These are phyloP conservation scores for Himalopsyche anomala DNA, from an alignment of 2,888 invertebrate species.

Conservation along the genomic window DNA sequence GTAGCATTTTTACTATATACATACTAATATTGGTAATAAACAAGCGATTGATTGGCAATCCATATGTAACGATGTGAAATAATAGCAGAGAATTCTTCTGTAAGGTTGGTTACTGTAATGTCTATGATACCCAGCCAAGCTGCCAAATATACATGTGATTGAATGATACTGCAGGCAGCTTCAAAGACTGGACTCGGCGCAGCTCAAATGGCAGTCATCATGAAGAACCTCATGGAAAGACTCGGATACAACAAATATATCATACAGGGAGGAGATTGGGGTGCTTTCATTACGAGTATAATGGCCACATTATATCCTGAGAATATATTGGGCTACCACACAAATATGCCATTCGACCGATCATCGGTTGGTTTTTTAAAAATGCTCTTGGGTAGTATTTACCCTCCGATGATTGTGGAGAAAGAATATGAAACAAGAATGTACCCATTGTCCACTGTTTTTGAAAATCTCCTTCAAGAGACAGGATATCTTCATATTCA, in stretches of 20 bases:
- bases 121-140: no score
- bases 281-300: constrained; percentile 77
- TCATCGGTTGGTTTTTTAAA: constrained; percentile 69
- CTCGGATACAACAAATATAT: constrained; percentile 81
- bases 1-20: no score
- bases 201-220: constrained; percentile 77
- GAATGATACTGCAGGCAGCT: constrained; percentile 70
- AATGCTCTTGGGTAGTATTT: constrained; percentile 74
- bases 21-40: no score
- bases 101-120: no score
- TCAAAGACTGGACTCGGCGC: constrained; percentile 78
- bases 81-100: no score
- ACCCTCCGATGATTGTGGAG: constrained; percentile 78
- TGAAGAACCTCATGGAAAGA: constrained; percentile 83
- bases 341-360: constrained; percentile 78
- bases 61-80: no score
- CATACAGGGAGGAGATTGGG: constrained; percentile 86
- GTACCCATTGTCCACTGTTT: constrained; percentile 70
- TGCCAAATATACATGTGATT: no score
- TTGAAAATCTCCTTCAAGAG: constrained; percentile 70
- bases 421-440: constrained; percentile 73
- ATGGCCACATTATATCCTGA: constrained; percentile 81
- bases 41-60: no score
- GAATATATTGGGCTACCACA: constrained; percentile 76
- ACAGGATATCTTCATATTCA: constrained; percentile 86